phyloP scores from a whole-genome alignment of 2,113 vertebrate genomes.

The Misgurnus anguillicaudatus region DNA sequence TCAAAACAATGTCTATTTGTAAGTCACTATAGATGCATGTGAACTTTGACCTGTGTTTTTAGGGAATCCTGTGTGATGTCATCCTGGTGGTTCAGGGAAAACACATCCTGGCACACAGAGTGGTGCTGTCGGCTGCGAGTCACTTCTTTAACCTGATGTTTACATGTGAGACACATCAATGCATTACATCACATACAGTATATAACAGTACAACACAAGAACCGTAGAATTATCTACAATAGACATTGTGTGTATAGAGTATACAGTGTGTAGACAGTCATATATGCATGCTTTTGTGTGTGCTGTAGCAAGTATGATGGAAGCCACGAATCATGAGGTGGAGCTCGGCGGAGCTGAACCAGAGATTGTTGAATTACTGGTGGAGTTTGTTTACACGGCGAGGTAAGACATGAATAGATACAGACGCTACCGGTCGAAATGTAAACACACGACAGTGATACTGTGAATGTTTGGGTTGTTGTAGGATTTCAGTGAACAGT shows the following conservation, averaged over 20 bases:
- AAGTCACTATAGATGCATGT: too few relatives aligned
- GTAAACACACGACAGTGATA: background rate
- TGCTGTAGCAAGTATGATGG: conserved; percentile 91
- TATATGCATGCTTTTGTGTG: background rate
- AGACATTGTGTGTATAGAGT: too few relatives aligned
- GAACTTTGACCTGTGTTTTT: conserved; percentile 51
- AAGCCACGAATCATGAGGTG: conserved; percentile 94
- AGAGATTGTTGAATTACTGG: conserved; percentile 92
- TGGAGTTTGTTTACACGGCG: conserved; percentile 97
- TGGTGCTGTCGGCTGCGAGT: conserved; percentile 93
- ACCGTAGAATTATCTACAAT: too few relatives aligned
- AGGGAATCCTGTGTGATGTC: conserved; percentile 96
- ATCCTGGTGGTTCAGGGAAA: conserved; percentile 92
- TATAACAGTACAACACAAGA: too few relatives aligned
- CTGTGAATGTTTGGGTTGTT: conserved; percentile 14
- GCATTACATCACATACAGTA: background rate
- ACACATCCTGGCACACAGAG: conserved; percentile 91
- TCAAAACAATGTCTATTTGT: background rate
- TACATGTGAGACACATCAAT: conserved; percentile 83
- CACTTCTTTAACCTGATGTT: conserved; percentile 99
- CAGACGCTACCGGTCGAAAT: background rate
- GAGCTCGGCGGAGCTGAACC: conserved; percentile 94
- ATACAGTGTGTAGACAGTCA: background rate
- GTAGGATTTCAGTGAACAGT: conserved; percentile 95
- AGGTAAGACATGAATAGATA: conserved; percentile 69